Base-by-base conservation (phyloP, 2,888 invertebrate genomes). In the Ochropacha duplaris region DNA sequence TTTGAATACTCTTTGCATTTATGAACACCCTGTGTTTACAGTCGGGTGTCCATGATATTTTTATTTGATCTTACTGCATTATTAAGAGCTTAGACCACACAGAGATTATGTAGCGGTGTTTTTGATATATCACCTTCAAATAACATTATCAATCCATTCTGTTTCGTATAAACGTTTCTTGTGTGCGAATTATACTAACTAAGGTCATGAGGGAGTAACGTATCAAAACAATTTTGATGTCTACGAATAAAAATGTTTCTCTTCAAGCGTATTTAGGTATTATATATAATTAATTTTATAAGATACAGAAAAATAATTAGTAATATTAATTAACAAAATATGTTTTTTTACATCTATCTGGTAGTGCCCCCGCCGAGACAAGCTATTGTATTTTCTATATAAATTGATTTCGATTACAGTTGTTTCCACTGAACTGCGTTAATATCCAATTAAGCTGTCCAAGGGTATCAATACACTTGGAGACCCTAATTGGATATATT, bases 101-200 rank as follows among this genome's bases (percentile, higher is more conserved):
- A 66, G 68, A 69, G 62, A 12, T 19, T 19, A 67, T 68, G 64
- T 66, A 54, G 72, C 79, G 80, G 79, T 56, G 22, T 59, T 58
- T 81, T 75, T 76, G 77, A 79, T 76, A 64, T 66, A 79, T 81
- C 83, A 86, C 85, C 87, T 87, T 84, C 76, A 84, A 79, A 76
- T 74, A 79, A 81, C 81, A 79, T 83, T 81, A 64, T 68, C 34
- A 59, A 54, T 54, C 50, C 22, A 44, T 26, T 54, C 34, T 34
- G 36, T 34, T 39, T 54, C 24, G 19, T 54, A 57, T 56, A 12
- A 51, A 59, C 34, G 54, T 57, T 54, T 58, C 57, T 70, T 55
- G 65, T 68, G 61, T 54, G 54, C 58, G 57, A 59, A 51, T 65
- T 56, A 60, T 44, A 19, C 3, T 44, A 44, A 0, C 44, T 44